A percentile compares a stretch with the other conserved stretches of the same genome.
Evolutionary conservation across 1,140 invertebrate species (phyloP).

Genomic region (Diuraphis noxia): DNA sequence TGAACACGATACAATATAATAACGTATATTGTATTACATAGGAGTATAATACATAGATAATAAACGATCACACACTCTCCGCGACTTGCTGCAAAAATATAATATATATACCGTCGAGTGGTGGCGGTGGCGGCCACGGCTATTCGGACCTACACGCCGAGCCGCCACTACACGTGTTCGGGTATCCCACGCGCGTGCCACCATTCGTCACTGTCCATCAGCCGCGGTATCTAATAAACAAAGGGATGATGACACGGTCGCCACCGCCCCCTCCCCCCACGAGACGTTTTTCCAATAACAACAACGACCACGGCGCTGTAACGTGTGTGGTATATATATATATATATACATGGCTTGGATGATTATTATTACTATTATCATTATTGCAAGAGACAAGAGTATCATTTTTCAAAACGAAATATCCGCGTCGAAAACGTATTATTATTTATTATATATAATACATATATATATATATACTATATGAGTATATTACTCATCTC

Average conservation of each 20-base stretch:
- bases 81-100: not conserved
- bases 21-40: not conserved
- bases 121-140: not conserved
- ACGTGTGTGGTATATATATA: not conserved
- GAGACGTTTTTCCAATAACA: not conserved
- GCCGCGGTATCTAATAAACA: conserved; percentile 39
- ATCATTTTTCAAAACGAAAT: conserved; percentile 44
- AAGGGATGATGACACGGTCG: conserved; percentile 10
- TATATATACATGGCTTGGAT: not conserved
- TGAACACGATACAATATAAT: not conserved
- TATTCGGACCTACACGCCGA: not conserved
- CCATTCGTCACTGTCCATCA: conserved; percentile 46
- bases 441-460: conserved; percentile 5
- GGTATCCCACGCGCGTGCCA: conserved; percentile 42
- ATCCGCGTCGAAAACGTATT: conserved; percentile 26
- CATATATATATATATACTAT: too few species aligned
- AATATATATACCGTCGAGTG: not conserved
- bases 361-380: conserved; percentile 22
- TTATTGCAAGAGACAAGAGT: not conserved
- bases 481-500: not conserved
- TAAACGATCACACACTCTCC: not conserved
- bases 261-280: not conserved
- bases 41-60: not conserved
- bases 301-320: not conserved
- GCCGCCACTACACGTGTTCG: conserved; percentile 31